Conservation (phyloP, 37 sponge, comb jelly and placozoan genomes). For the Bolinopsis microptera region DNA sequence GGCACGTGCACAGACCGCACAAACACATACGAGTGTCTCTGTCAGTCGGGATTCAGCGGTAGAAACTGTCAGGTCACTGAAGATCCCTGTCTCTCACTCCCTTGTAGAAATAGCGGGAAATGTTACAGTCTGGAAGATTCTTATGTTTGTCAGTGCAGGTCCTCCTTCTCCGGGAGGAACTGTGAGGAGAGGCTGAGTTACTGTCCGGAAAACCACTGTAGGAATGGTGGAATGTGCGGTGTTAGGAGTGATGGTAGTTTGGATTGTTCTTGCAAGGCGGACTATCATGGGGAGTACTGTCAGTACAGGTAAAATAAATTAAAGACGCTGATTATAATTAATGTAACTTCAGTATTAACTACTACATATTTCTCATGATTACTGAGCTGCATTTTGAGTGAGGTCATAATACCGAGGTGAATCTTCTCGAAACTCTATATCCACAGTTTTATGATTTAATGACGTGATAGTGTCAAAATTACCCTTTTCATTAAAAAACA, state of each 20-base stretch:
- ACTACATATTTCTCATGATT: too few species aligned
- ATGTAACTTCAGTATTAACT: too few species aligned
- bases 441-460: too few species aligned
- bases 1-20: slow-evolving; percentile 33
- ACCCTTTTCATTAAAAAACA: too few species aligned
- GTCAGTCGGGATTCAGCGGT: slow-evolving; percentile 56
- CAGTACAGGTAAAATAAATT: not conserved
- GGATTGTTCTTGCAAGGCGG: not conserved
- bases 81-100: slow-evolving; percentile 46
- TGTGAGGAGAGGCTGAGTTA: slow-evolving; percentile 11
- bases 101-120: slow-evolving; percentile 25
- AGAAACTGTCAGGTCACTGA: slow-evolving; percentile 18
- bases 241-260: slow-evolving; percentile 24
- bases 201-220: slow-evolving; percentile 38
- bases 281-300: slow-evolving; percentile 47
- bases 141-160: slow-evolving; percentile 37
- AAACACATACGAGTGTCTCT: slow-evolving; percentile 53
- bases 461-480: too few species aligned
- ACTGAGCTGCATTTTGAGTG: too few species aligned
- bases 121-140: slow-evolving; percentile 41
- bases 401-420: too few species aligned
- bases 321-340: too few species aligned
- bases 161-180: slow-evolving; percentile 37
- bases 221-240: slow-evolving; percentile 49
- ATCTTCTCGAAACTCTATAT: too few species aligned